Evolutionary conservation across 2,797 vertebrate species (phyloP).

Genomic region (Avahi laniger): DNA sequence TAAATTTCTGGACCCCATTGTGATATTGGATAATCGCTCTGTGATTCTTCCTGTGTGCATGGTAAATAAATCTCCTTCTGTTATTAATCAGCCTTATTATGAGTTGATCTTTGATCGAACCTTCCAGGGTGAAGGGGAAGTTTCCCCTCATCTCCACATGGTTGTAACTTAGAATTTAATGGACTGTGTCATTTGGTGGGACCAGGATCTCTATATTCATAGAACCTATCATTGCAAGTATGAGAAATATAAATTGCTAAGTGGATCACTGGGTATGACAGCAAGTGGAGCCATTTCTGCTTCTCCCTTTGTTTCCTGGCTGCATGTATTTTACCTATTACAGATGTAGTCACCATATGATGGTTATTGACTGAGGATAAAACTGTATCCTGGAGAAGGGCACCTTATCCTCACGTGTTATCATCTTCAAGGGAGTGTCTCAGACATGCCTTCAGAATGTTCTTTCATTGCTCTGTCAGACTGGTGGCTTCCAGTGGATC

Average conservation of each 20-base stretch:
- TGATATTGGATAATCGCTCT: neutral
- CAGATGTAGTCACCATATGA: neutral
- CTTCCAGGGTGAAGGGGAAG: neutral
- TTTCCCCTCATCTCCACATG: neutral
- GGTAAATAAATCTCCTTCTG: neutral
- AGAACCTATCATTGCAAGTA: neutral
- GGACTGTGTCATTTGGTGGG: neutral
- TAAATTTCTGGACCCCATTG: neutral
- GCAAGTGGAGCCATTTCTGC: neutral
- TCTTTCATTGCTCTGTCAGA: neutral
- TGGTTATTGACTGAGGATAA: neutral
- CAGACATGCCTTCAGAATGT: neutral
- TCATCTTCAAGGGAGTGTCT: neutral
- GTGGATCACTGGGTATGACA: neutral
- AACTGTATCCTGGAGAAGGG: neutral
- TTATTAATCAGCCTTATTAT: neutral
- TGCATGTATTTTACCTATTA: neutral
- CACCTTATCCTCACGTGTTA: neutral
- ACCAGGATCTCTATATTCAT: neutral
- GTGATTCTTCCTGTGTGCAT: no score
- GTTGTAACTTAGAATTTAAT: neutral
- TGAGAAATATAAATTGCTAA: neutral
- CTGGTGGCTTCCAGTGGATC: neutral
- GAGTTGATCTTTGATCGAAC: neutral
- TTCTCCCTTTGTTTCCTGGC: slow-evolving; percentile 6